Base-by-base conservation (phyloP, 2,888 invertebrate species). In the Drosophila fungiperda region DNA sequence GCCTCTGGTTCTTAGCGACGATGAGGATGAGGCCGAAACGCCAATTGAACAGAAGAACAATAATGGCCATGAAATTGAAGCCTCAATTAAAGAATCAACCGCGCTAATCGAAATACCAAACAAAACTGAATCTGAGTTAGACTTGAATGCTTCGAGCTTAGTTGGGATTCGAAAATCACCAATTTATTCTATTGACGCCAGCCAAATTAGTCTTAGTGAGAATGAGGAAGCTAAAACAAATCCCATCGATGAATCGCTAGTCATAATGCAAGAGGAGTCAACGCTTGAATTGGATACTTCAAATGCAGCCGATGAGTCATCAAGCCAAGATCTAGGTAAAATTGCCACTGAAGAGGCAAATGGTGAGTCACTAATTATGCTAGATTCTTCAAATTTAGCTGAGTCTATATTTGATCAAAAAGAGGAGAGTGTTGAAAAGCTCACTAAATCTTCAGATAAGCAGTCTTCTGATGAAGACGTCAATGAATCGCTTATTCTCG, bases 1-100 rank as follows among this genome's bases (percentile, higher is more conserved):
- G 50, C 74, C 80, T 33, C 61, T 91, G 20, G 38, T 88, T 15
- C 54, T 90, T 0, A 91, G 88, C 58, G 91, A 90, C 32, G 87
- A 89, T 58, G 77, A 75, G 8, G 57, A 59, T 7, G 64, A 61
- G 20, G 48, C n/a, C 1, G 49, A 52, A 40, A 20, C 15, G 8
- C 23, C 45, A 45, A 45, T 45, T 23, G 36, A 12, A 2, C 7
- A 3, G 20, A 32, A 55, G 32, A 12, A 7, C 29, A 42, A 8
- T 23, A 9, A 53, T n/a, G 17, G 1, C 12, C 42, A 23, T 17
- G 5, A 11, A 26, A 17, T n/a, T 23, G 7, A 23, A 42, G 42
- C 12, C n/a, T 32, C 38, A 20, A 35, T 6, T 20, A 8, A 26
- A 26, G 17, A 49, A 49, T 49, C 26, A 26, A 8, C 48, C 8